phyloP scores from a whole-genome alignment of 2,797 vertebrate genomes.

The Centropyge bicolor region DNA sequence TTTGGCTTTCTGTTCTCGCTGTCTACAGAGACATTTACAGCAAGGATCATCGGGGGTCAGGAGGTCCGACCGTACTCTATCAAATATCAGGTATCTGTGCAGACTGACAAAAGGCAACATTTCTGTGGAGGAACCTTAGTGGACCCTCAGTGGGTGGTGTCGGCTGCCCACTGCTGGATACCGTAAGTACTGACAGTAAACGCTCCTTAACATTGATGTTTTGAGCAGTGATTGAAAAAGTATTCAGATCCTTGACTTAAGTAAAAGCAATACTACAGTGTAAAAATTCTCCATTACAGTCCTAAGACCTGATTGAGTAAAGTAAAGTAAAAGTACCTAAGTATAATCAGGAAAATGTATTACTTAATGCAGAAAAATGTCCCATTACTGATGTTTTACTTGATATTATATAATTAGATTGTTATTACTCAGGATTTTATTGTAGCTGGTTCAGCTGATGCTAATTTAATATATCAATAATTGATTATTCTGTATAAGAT shows the following conservation, averaged over 20 bases:
- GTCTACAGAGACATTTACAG: constrained; percentile 54
- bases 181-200: constrained; percentile 76
- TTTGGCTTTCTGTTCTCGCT: neutral
- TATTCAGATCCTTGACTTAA: neutral
- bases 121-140: constrained; percentile 85
- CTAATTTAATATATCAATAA: neutral
- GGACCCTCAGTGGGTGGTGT: constrained; percentile 81
- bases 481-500: too few species aligned
- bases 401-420: too few species aligned
- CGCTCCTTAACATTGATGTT: neutral
- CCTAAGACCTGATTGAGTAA: neutral
- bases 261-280: neutral
- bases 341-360: neutral
- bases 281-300: neutral
- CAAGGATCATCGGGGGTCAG: constrained; percentile 85
- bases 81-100: constrained; percentile 82
- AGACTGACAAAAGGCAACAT: constrained; percentile 60
- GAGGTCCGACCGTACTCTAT: constrained; percentile 81
- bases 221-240: neutral
- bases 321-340: neutral
- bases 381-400: too few species aligned
- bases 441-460: neutral
- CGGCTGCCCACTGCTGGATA: constrained; percentile 88
- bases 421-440: neutral
- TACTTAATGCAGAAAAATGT: neutral